Percentiles rank a stretch among this genome's conserved stretches.
These are phyloP conservation scores for Fissipunctia ypsillon DNA, from an alignment of 2,888 invertebrate genomes.

Conservation along the genomic window DNA sequence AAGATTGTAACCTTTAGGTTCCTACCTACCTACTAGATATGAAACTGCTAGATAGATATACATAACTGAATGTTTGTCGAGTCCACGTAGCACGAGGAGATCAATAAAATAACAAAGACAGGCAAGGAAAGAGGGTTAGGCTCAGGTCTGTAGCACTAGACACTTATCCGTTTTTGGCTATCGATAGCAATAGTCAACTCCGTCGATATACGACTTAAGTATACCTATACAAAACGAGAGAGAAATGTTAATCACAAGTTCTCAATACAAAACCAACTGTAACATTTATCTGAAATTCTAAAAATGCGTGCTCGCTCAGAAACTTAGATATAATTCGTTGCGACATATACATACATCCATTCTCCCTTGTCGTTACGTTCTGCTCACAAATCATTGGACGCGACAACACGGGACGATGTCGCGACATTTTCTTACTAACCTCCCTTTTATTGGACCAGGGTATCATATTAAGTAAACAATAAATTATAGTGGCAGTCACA, in stretches of 20 bases:
- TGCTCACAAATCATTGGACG: constrained; percentile 69
- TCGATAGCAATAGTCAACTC: background rate
- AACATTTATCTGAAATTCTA: constrained; percentile 19
- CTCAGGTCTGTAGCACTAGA: too few relatives aligned
- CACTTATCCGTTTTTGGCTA: background rate
- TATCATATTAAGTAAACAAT: constrained; percentile 54
- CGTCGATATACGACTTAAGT: too few relatives aligned
- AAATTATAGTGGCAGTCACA: constrained; percentile 41
- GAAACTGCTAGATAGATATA: background rate
- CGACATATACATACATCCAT: constrained; percentile 52
- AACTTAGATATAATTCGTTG: constrained; percentile 46
- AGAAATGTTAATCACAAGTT: background rate
- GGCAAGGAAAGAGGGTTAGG: too few relatives aligned
- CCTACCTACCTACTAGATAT: background rate
- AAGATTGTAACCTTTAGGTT: background rate
- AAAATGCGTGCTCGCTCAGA: constrained; percentile 33
- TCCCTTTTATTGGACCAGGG: constrained; percentile 46
- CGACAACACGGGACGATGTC: constrained; percentile 54
- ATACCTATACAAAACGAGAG: background rate
- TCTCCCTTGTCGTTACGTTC: constrained; percentile 61
- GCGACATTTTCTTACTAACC: constrained; percentile 53
- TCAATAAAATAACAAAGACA: background rate
- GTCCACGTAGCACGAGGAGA: too few relatives aligned
- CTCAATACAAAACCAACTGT: background rate
- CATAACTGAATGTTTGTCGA: background rate